phyloP scores from a whole-genome alignment of 2,113 vertebrate species.

The Sciurus niger region DNA sequence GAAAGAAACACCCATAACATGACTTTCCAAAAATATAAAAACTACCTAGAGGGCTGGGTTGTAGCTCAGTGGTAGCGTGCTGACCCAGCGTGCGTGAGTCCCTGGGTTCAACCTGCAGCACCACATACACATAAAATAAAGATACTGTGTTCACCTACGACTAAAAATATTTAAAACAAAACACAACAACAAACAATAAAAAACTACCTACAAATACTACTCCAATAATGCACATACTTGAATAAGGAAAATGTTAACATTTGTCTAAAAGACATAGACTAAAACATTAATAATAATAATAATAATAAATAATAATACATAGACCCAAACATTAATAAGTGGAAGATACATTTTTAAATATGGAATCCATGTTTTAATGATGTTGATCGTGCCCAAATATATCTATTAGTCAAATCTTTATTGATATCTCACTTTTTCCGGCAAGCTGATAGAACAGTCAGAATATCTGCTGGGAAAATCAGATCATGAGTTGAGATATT shows the following conservation, averaged over 20 bases:
- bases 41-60: not conserved
- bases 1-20: not conserved
- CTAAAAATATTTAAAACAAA: no score
- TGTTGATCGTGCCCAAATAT: not conserved
- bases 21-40: not conserved
- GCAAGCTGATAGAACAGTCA: not conserved
- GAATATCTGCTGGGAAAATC: not conserved
- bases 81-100: no score
- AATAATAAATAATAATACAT: not conserved
- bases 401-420: not conserved
- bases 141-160: no score
- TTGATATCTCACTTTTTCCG: not conserved
- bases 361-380: conserved; percentile 7
- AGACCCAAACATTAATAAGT: not conserved
- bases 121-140: no score
- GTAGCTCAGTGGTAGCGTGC: no score
- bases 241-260: not conserved
- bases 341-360: not conserved
- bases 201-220: not conserved
- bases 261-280: not conserved
- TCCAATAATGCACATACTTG: not conserved
- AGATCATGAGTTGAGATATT: not conserved
- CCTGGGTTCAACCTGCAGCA: no score
- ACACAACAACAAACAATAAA: not conserved
- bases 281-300: not conserved